Evolutionary conservation across 2,113 vertebrate species (phyloP).

Genomic region (Rhinoptilus africanus): DNA sequence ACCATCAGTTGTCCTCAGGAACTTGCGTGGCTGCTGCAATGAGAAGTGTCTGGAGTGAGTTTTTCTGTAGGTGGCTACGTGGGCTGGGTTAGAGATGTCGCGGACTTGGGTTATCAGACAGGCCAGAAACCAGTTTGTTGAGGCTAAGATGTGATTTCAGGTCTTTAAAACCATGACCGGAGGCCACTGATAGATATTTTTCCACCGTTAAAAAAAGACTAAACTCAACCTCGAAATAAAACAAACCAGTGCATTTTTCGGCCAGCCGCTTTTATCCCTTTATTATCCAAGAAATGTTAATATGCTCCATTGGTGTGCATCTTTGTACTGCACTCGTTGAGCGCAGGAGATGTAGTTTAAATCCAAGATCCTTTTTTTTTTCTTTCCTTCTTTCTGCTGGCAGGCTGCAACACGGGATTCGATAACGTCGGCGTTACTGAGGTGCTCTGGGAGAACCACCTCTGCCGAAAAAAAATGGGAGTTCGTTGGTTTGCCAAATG

Average conservation of each 20-base stretch:
- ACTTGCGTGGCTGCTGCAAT: not conserved
- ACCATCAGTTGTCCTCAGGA: too few relatives aligned
- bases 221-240: not conserved
- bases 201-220: not conserved
- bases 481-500: not conserved
- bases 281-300: not conserved
- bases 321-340: not conserved
- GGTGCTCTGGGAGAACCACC: not conserved
- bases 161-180: not conserved
- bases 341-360: not conserved
- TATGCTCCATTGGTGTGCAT: accelerated
- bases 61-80: not conserved
- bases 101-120: not conserved
- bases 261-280: not conserved
- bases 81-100: not conserved
- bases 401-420: not conserved
- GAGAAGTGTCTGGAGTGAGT: not conserved
- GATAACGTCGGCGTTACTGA: not conserved
- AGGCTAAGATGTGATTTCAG: not conserved
- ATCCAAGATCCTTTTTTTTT: not conserved
- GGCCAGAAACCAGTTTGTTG: not conserved
- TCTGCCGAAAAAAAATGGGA: not conserved
- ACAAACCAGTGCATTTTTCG: not conserved
- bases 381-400: not conserved
- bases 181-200: not conserved